Evolutionary conservation across 2,797 vertebrate species (phyloP).

Genomic region (Hemibagrus guttatus): DNA sequence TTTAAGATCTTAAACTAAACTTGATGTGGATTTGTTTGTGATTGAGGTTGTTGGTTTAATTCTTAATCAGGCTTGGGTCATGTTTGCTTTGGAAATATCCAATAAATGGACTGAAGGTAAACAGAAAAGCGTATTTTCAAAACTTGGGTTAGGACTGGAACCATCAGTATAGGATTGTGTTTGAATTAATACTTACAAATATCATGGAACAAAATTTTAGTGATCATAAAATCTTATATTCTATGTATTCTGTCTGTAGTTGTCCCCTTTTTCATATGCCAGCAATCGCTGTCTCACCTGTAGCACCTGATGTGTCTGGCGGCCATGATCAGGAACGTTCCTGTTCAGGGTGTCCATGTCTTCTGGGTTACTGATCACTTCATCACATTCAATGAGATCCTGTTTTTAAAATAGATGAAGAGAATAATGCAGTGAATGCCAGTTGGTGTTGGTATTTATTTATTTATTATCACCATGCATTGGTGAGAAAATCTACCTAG

Average conservation of each 20-base stretch:
- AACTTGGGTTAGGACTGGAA: not conserved
- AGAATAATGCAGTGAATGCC: not conserved
- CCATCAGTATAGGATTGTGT: not conserved
- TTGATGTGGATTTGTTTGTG: slow-evolving; percentile 2
- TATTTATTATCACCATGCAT: too few species aligned
- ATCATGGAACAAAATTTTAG: not conserved
- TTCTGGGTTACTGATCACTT: slow-evolving; percentile 56
- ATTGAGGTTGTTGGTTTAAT: slow-evolving; percentile 25
- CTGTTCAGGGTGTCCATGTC: slow-evolving; percentile 80
- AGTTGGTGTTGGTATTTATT: not conserved
- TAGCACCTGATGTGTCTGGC: slow-evolving; percentile 77
- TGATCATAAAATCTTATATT: not conserved
- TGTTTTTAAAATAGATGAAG: slow-evolving; percentile 51
- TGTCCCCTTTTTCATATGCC: not conserved
- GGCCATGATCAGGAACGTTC: slow-evolving; percentile 65
- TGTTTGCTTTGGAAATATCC: slow-evolving; percentile 15
- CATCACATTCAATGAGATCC: slow-evolving; percentile 71
- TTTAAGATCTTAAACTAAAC: slow-evolving; percentile 8
- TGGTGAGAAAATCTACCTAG: not conserved
- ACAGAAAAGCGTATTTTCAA: not conserved
- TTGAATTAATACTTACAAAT: not conserved
- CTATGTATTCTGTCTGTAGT: not conserved
- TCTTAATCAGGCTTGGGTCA: not conserved
- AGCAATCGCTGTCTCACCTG: slow-evolving; percentile 78
- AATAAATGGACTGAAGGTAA: not conserved